Evolutionary conservation across 2,888 invertebrate species (phyloP).

Genomic region (Dicycla oo): DNA sequence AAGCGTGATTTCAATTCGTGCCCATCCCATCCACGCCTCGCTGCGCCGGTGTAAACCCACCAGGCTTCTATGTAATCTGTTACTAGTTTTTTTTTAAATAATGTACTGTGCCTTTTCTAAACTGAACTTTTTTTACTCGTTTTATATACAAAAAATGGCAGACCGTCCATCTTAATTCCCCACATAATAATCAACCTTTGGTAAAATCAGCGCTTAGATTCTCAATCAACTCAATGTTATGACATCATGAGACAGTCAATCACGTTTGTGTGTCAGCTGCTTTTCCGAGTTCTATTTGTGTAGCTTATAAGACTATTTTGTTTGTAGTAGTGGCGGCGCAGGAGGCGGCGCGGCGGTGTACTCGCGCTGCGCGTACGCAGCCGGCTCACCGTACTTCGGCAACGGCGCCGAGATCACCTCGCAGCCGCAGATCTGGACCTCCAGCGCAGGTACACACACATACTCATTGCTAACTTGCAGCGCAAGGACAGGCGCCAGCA

Average conservation of each 20-base stretch:
- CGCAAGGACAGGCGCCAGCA: not conserved
- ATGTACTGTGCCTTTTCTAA: too few relatives aligned
- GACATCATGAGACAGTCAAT: not conserved
- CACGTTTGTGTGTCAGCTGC: slow-evolving; percentile 1
- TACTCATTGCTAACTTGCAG: not conserved
- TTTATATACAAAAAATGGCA: too few relatives aligned
- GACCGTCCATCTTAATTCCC: too few relatives aligned
- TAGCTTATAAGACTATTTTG: not conserved
- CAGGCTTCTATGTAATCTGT: too few relatives aligned
- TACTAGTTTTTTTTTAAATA: too few relatives aligned
- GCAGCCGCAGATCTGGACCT: slow-evolving; percentile 81
- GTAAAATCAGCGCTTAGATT: too few relatives aligned
- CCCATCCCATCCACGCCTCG: too few relatives aligned
- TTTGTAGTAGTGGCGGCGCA: slow-evolving; percentile 57
- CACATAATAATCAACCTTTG: too few relatives aligned
- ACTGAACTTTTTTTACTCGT: too few relatives aligned
- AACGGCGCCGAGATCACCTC: slow-evolving; percentile 72
- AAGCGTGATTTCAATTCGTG: too few relatives aligned
- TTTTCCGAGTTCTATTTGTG: not conserved
- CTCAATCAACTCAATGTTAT: too few relatives aligned
- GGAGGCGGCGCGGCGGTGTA: slow-evolving; percentile 73
- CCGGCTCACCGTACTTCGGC: slow-evolving; percentile 81
- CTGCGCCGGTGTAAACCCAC: too few relatives aligned
- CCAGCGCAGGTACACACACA: slow-evolving; percentile 76
- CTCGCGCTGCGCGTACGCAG: slow-evolving; percentile 79